phyloP scores from a whole-genome alignment of 2,888 invertebrate species.

The Geotrupes spiniger region DNA sequence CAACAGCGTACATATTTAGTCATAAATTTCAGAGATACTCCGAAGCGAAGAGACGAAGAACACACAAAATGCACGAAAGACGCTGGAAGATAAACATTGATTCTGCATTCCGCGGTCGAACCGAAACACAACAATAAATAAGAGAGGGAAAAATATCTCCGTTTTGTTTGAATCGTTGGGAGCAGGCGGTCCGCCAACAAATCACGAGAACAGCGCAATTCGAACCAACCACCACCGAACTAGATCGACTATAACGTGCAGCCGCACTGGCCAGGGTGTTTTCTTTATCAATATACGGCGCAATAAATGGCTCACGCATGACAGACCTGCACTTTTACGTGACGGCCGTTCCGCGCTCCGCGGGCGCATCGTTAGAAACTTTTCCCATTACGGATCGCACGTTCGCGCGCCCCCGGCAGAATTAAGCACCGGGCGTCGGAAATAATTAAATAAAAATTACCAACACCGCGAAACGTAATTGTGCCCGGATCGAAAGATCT shows the following conservation, averaged over 20 bases:
- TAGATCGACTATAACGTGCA: constrained; percentile 12
- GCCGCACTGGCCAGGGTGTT: neutral
- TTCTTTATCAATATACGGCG: neutral
- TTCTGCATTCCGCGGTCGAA: constrained; percentile 33
- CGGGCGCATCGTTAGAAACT: too few relatives aligned
- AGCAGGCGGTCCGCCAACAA: constrained; percentile 16
- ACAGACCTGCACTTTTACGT: too few relatives aligned
- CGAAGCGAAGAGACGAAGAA: too few relatives aligned
- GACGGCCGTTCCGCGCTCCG: too few relatives aligned
- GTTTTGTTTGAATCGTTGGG: constrained; percentile 27
- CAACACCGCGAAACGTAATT: neutral
- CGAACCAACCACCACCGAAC: constrained; percentile 10
- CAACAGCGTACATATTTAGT: too few relatives aligned
- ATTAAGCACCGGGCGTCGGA: neutral
- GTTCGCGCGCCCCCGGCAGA: neutral
- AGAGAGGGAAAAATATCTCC: constrained; percentile 35
- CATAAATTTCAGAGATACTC: too few relatives aligned
- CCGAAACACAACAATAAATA: constrained; percentile 36
- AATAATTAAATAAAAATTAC: neutral
- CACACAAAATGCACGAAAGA: constrained; percentile 22
- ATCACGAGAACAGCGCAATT: constrained; percentile 14
- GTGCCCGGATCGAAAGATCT: neutral
- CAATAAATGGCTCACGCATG: constrained; percentile 4
- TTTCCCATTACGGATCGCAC: too few relatives aligned
- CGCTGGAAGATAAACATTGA: constrained; percentile 39